phyloP scores from a whole-genome alignment of 2,113 vertebrate genomes.

The Sturnira hondurensis region DNA sequence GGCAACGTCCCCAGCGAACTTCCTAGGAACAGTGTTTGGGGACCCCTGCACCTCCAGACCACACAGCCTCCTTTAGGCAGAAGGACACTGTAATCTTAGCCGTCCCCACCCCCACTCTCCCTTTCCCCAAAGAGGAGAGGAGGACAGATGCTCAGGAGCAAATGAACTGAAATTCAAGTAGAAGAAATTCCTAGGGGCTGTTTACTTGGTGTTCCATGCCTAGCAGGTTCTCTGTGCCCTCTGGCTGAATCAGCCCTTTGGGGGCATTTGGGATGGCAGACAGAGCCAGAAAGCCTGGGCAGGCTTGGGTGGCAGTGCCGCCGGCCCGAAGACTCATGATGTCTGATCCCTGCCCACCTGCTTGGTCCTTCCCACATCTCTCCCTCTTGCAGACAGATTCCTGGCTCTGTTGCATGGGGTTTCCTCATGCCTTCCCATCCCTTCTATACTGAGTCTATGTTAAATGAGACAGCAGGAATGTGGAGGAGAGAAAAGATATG shows the following conservation, averaged over 20 bases:
- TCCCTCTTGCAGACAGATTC: slow-evolving; percentile 34
- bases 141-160: slow-evolving; percentile 38
- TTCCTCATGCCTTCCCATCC: slow-evolving; percentile 43
- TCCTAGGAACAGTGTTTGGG: neutral
- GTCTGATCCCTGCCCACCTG: neutral
- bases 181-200: slow-evolving; percentile 58
- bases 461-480: neutral
- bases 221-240: slow-evolving; percentile 58
- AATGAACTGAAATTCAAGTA: slow-evolving; percentile 66
- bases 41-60: neutral
- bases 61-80: neutral
- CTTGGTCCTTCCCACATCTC: neutral
- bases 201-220: slow-evolving; percentile 72
- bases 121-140: neutral
- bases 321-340: neutral
- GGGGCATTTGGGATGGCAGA: neutral
- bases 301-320: fast-evolving
- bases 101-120: neutral
- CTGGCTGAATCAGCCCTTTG: slow-evolving; percentile 31
- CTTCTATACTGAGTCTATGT: neutral
- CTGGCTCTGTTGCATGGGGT: slow-evolving; percentile 40
- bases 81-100: slow-evolving; percentile 1
- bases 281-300: neutral
- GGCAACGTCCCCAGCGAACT: neutral
- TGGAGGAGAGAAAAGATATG: neutral